Base-by-base conservation (phyloP, 2,888 invertebrate species). In the Amblyteles armatorius region DNA sequence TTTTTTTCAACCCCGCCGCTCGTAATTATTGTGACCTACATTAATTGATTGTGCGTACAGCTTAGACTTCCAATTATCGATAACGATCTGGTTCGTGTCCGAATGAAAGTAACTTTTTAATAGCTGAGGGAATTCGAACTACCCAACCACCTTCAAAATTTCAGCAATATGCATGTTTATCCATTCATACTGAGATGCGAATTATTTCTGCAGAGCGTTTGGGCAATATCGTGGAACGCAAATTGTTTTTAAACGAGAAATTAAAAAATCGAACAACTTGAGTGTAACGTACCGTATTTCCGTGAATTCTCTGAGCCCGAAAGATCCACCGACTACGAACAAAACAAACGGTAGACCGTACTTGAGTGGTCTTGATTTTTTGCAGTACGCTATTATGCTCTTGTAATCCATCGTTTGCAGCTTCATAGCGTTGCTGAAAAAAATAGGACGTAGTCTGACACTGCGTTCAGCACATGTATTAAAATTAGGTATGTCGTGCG, bases 281-380 rank as follows among this genome's bases (percentile, higher is more conserved):
- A 44, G 9, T 63, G 11, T 1, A 69, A 60, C 72, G 1, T 76
- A 85, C 85, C 85, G 65, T n/a, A 85, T n/a, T 0, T 72, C 11
- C 9, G 82, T 77, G 33, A 85, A 85, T 82, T 85, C 85, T 52
- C 50, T 13, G 4, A 85, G 85, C 16, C 82, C 85, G 16, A 55
- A 77, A 40, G 85, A 85, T 76, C 85, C 85, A 33, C 82, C 79
- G 7, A 85, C 22, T 13, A 85, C 79, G 69, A 85, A 79, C 19
- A 76, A 11, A 9, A 85, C 9, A 63, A 85, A 85, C 4, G 85
- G 85, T 11, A 82, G 4, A 16, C 85, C 85, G 9, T 52, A 82
- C 44, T 72, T 85, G 72, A 85, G 44, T 0, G 72, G 68, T 79
- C 60, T 50, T n/a, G 22, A 77, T 60, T 33, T 71, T 5, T 44